A percentile compares a stretch with the other conserved stretches of the same genome.
Evolutionary conservation across 2,113 vertebrate species (phyloP).

Genomic region (Ahaetulla prasina): DNA sequence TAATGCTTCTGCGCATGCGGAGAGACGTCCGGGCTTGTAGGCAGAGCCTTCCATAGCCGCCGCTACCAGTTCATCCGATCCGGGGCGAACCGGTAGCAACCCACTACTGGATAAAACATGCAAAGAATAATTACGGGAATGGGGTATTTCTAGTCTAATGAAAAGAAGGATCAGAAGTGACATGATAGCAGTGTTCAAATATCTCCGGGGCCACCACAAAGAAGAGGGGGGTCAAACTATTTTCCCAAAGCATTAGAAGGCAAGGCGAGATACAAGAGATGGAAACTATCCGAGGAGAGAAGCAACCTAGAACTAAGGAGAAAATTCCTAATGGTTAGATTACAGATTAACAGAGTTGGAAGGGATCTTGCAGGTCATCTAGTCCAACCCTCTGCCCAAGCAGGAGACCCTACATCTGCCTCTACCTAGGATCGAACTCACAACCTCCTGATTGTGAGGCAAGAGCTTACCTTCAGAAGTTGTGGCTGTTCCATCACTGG

Average conservation of each 20-base stretch:
- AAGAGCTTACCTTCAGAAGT: not conserved
- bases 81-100: no score
- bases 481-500: not conserved
- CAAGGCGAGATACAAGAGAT: not conserved
- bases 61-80: no score
- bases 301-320: not conserved
- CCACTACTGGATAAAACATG: not conserved
- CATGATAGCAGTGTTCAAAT: not conserved
- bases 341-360: no score
- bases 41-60: no score
- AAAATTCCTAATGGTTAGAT: not conserved
- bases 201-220: not conserved
- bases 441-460: no score
- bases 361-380: no score
- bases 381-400: no score
- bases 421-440: no score
- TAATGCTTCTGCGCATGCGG: no score
- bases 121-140: not conserved
- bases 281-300: not conserved
- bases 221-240: not conserved
- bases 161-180: not conserved
- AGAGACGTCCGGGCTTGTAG: no score
- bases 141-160: no score
- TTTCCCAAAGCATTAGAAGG: not conserved
- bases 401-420: no score